These are phyloP conservation scores for Alentia gelatinosa DNA, from an alignment of 2,888 invertebrate genomes.

Conservation along the genomic window DNA sequence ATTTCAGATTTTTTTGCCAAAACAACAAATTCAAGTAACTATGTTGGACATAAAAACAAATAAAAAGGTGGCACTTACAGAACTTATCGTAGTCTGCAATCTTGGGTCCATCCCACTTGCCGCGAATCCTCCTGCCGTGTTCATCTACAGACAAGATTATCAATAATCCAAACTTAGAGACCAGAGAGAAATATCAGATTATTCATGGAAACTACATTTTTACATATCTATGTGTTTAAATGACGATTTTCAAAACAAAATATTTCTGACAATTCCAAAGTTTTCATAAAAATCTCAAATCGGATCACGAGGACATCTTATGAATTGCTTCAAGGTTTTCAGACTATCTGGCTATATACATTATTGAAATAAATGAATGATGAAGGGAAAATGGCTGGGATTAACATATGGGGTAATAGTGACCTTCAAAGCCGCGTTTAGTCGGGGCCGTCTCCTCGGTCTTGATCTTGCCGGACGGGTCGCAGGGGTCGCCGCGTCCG, in stretches of 20 bases:
- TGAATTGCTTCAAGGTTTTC: not conserved
- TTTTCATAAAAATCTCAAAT: too few species aligned
- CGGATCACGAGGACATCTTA: too few species aligned
- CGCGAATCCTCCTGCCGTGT: slow-evolving; percentile 88
- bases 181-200: too few species aligned
- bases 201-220: too few species aligned
- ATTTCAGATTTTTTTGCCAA: too few species aligned
- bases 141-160: not conserved
- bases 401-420: slow-evolving; percentile 59
- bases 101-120: slow-evolving; percentile 90
- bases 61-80: slow-evolving; percentile 81
- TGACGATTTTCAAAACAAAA: too few species aligned
- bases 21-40: too few species aligned
- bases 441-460: slow-evolving; percentile 71
- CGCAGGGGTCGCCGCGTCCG: slow-evolving; percentile 97
- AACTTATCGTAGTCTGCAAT: slow-evolving; percentile 98
- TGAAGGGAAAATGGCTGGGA: too few species aligned
- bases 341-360: not conserved
- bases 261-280: too few species aligned
- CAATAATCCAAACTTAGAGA: too few species aligned
- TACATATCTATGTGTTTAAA: too few species aligned
- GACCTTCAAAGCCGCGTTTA: slow-evolving; percentile 63
- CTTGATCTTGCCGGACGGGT: slow-evolving; percentile 84
- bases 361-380: not conserved
- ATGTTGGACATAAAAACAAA: not conserved